phyloP scores from a whole-genome alignment of 2,888 invertebrate species.

The Drosophila ustulata region DNA sequence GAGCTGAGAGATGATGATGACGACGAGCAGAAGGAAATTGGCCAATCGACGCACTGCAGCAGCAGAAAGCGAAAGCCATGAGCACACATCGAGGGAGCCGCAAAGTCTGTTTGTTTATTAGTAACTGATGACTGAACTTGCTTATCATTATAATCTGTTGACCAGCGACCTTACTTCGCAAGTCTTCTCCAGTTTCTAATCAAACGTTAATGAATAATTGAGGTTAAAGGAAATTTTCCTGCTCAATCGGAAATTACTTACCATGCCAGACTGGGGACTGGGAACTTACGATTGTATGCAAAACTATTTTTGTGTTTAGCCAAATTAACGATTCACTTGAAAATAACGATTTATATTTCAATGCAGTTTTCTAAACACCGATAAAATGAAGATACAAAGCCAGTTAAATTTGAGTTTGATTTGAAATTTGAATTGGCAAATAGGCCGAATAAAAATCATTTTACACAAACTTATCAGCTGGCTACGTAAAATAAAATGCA shows the following conservation, averaged over 20 bases:
- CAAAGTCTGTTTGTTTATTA: slow-evolving; percentile 44
- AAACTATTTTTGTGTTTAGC: background rate
- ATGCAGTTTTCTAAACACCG: too few relatives aligned
- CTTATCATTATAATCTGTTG: slow-evolving; percentile 28
- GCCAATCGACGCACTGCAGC: slow-evolving; percentile 13
- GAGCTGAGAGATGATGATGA: slow-evolving; percentile 1
- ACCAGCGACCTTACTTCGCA: slow-evolving; percentile 5
- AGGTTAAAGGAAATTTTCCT: slow-evolving; percentile 13
- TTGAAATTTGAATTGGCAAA: background rate
- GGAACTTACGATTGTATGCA: background rate
- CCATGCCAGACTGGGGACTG: background rate
- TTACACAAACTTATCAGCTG: background rate
- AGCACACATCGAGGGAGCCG: slow-evolving; percentile 1
- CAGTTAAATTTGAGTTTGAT: background rate
- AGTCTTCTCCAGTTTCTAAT: slow-evolving; percentile 43
- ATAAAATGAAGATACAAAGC: background rate
- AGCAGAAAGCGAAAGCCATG: background rate
- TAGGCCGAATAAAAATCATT: background rate
- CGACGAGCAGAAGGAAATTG: background rate
- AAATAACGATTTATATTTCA: background rate
- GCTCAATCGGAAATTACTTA: slow-evolving; percentile 27
- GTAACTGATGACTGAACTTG: slow-evolving; percentile 44
- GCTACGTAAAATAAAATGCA: background rate
- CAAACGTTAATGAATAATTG: slow-evolving; percentile 49
- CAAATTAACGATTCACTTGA: background rate